Conservation (phyloP, 2,797 vertebrate genomes). For the Mionectes olivaceus region DNA sequence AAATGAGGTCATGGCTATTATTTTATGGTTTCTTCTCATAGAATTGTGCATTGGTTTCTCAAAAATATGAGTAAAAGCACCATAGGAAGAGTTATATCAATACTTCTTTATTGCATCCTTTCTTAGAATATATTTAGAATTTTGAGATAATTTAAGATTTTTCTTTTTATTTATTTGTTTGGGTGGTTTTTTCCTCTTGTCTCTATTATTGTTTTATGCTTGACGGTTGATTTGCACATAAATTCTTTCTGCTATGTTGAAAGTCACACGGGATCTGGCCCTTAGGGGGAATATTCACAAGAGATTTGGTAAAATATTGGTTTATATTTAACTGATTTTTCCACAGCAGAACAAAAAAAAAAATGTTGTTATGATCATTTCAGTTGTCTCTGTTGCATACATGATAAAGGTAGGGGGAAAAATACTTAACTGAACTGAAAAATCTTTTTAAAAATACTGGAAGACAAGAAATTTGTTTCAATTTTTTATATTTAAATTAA, state of each 20-base stretch:
- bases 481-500: background rate
- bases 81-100: background rate
- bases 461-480: background rate
- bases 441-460: background rate
- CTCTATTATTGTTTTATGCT: conserved; percentile 39
- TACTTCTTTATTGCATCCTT: background rate
- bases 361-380: fast-evolving
- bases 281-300: conserved; percentile 43
- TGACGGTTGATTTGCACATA: conserved; percentile 59
- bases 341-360: background rate
- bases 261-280: conserved; percentile 19
- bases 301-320: conserved; percentile 36
- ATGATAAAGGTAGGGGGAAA: fast-evolving
- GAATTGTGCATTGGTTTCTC: background rate
- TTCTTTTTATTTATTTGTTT: background rate
- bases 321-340: conserved; percentile 36
- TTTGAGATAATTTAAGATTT: background rate
- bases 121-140: background rate
- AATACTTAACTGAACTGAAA: background rate
- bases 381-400: background rate
- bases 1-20: conserved; percentile 52
- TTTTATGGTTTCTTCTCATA: conserved; percentile 4
- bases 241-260: conserved; percentile 64
- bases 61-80: background rate
- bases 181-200: fast-evolving